Evolutionary conservation across 2,888 invertebrate species (phyloP).

Genomic region (Thymelicus acteon): DNA sequence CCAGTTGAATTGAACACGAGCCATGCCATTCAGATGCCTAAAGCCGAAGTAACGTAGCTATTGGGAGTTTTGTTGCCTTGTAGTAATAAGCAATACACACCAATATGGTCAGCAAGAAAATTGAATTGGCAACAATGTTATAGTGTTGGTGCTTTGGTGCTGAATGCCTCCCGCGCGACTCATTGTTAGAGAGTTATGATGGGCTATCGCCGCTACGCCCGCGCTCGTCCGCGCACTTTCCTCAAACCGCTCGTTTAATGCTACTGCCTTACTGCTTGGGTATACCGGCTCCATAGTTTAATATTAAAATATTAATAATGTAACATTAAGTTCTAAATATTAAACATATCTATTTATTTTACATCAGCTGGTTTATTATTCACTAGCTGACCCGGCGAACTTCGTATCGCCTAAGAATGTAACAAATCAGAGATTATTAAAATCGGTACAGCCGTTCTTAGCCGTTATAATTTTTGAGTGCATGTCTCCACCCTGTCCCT

Average conservation of each 20-base stretch:
- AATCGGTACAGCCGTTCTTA: no score
- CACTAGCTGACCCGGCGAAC: no score
- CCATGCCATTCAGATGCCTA: slow-evolving; percentile 22
- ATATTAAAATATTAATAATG: neutral
- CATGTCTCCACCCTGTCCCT: no score
- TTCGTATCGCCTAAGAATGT: no score
- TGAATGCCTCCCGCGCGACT: slow-evolving; percentile 75
- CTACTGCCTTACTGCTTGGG: neutral
- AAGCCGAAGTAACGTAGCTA: slow-evolving; percentile 28
- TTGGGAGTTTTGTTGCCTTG: slow-evolving; percentile 27
- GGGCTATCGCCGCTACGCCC: slow-evolving; percentile 51
- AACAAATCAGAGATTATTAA: no score
- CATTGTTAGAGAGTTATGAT: slow-evolving; percentile 68
- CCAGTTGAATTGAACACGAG: slow-evolving; percentile 9
- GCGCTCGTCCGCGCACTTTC: slow-evolving; percentile 8
- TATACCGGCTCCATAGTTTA: slow-evolving; percentile 1
- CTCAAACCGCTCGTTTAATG: slow-evolving; percentile 17
- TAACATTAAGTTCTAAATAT: no score
- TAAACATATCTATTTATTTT: no score
- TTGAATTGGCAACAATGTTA: slow-evolving; percentile 72
- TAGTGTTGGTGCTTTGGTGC: slow-evolving; percentile 73
- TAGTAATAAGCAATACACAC: slow-evolving; percentile 57
- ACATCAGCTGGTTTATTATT: no score
- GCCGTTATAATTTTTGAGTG: no score
- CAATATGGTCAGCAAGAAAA: slow-evolving; percentile 78